Evolutionary conservation across 2,113 vertebrate species (phyloP).

Genomic region (Brachyhypopomus gauderio): DNA sequence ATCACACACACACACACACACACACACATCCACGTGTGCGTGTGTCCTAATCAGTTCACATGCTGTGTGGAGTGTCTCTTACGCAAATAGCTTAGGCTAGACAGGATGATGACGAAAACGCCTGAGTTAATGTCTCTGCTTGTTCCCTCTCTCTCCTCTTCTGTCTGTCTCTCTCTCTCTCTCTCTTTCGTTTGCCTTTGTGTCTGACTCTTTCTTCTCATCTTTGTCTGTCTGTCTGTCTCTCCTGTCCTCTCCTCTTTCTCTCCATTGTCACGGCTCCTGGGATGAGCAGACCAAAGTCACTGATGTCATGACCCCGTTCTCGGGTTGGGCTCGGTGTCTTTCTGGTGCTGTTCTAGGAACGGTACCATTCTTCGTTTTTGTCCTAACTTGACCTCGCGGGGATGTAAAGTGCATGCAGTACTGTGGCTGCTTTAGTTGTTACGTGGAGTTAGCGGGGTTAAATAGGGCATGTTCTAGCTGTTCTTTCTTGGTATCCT

Average conservation of each 20-base stretch:
- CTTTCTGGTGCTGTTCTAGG: background rate
- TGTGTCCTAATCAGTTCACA: slow-evolving; percentile 13
- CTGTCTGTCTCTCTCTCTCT: background rate
- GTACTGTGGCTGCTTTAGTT: background rate
- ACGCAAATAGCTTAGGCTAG: slow-evolving; percentile 56
- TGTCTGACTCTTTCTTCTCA: background rate
- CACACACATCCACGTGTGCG: slow-evolving; percentile 9
- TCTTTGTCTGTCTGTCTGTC: background rate
- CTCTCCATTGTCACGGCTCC: background rate
- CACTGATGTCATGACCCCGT: background rate
- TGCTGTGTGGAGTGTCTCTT: slow-evolving; percentile 40
- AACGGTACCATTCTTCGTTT: too few relatives aligned
- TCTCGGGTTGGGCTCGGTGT: background rate
- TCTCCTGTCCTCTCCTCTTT: background rate
- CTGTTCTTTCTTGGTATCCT: background rate
- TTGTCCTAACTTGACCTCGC: too few relatives aligned
- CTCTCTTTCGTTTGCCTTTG: background rate
- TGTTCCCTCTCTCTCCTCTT: background rate
- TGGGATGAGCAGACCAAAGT: too few relatives aligned
- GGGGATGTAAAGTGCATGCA: too few relatives aligned
- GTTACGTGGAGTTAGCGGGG: background rate
- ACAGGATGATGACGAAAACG: slow-evolving; percentile 40
- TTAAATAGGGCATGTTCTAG: too few relatives aligned
- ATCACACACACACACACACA: background rate
- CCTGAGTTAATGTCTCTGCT: background rate